Percentiles rank a stretch among this genome's conserved stretches.
Evolutionary conservation across 2,797 vertebrate species (phyloP).

Genomic region (Anguilla marmorata): DNA sequence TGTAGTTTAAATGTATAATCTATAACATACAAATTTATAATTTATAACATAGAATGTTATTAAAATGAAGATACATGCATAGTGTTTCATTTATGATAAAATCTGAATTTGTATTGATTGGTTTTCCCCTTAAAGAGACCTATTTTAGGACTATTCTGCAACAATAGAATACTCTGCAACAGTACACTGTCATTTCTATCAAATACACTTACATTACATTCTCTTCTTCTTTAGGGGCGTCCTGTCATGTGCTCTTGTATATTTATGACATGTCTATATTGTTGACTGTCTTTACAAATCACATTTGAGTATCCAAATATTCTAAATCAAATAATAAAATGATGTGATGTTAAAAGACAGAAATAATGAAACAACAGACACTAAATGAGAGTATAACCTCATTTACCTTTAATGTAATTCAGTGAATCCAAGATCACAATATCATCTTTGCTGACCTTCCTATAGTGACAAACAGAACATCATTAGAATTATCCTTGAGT

Average conservation of each 20-base stretch:
- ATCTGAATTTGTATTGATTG: neutral
- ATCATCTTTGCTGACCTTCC: slow-evolving; percentile 79
- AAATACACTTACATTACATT: neutral
- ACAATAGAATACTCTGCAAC: neutral
- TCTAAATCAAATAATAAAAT: neutral
- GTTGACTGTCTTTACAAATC: neutral
- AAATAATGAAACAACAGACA: slow-evolving; percentile 9
- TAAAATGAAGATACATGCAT: neutral
- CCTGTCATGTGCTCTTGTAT: neutral
- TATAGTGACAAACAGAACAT: slow-evolving; percentile 47
- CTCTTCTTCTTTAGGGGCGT: neutral
- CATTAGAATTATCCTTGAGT: neutral
- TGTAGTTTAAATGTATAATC: neutral
- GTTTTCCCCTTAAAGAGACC: neutral
- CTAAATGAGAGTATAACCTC: neutral
- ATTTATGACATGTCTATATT: neutral
- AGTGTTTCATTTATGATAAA: neutral
- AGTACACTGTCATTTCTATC: neutral
- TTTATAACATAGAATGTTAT: neutral
- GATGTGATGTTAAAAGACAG: neutral
- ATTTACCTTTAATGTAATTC: slow-evolving; percentile 84
- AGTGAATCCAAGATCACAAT: slow-evolving; percentile 81
- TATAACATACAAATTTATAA: neutral
- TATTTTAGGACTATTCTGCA: neutral
- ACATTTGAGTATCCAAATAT: neutral